phyloP scores from a whole-genome alignment of 2,888 invertebrate genomes.

The Ischnura elegans region DNA sequence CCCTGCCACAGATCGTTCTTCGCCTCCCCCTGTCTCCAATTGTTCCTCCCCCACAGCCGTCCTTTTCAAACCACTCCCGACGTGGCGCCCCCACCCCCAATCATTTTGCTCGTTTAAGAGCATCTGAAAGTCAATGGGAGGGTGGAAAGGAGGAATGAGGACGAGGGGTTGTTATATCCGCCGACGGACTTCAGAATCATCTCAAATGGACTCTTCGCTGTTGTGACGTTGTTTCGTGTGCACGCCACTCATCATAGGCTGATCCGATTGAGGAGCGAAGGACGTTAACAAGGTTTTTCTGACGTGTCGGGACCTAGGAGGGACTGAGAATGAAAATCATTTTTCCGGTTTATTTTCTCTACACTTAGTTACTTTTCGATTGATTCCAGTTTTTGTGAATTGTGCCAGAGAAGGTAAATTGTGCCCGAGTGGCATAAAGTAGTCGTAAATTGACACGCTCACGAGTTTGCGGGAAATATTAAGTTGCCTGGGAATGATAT shows the following conservation, averaged over 20 bases:
- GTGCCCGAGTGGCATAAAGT: no score
- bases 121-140: not conserved
- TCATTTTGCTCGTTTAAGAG: conserved; percentile 43
- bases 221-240: not conserved
- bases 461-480: no score
- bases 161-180: not conserved
- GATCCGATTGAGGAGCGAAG: not conserved
- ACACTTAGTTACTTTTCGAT: no score
- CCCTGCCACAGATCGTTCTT: not conserved
- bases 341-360: no score
- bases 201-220: not conserved
- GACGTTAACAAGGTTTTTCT: not conserved
- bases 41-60: not conserved
- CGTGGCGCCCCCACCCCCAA: not conserved
- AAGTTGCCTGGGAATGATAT: no score
- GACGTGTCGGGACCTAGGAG: not conserved
- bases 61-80: not conserved
- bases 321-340: no score
- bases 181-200: not conserved
- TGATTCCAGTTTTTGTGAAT: no score
- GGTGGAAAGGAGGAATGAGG: not conserved
- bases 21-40: not conserved
- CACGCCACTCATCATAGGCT: not conserved
- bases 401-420: no score
- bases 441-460: no score